These are phyloP conservation scores for Anseranas semipalmata DNA, from an alignment of 2,113 vertebrate genomes.

Conservation along the genomic window DNA sequence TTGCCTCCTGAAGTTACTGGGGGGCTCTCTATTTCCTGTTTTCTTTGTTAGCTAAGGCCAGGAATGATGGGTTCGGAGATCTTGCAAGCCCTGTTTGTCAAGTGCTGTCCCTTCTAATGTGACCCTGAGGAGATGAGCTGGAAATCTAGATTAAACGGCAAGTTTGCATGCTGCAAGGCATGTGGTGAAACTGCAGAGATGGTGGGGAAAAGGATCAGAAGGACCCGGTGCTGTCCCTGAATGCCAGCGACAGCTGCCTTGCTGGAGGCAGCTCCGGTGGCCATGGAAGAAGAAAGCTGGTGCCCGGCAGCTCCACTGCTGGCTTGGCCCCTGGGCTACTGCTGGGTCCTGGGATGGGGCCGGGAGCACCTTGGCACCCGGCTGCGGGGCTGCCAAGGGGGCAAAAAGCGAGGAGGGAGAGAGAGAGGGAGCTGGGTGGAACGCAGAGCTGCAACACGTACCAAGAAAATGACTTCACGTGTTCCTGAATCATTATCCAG, in stretches of 20 bases:
- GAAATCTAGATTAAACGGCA: not conserved
- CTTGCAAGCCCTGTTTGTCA: not conserved
- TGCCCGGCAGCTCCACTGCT: not conserved
- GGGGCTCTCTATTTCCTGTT: not conserved
- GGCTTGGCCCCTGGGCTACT: too few species aligned
- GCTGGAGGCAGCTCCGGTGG: not conserved
- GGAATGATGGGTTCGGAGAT: not conserved
- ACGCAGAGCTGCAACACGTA: constrained; percentile 65
- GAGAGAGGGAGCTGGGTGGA: not conserved
- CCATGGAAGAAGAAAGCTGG: not conserved
- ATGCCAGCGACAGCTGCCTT: not conserved
- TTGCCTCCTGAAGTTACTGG: not conserved
- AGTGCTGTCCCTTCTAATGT: not conserved
- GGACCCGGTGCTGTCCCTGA: not conserved
- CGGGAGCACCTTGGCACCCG: accelerated
- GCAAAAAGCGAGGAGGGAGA: not conserved
- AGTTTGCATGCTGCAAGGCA: not conserved
- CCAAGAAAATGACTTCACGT: constrained; percentile 96
- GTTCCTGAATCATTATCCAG: constrained; percentile 98
- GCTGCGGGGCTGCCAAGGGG: not conserved
- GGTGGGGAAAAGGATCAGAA: not conserved
- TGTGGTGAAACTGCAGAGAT: not conserved
- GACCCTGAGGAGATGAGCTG: not conserved
- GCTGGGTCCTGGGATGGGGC: not conserved
- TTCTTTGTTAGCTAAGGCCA: not conserved